phyloP scores from a whole-genome alignment of 2,113 vertebrate genomes.

The Xiphias gladius region DNA sequence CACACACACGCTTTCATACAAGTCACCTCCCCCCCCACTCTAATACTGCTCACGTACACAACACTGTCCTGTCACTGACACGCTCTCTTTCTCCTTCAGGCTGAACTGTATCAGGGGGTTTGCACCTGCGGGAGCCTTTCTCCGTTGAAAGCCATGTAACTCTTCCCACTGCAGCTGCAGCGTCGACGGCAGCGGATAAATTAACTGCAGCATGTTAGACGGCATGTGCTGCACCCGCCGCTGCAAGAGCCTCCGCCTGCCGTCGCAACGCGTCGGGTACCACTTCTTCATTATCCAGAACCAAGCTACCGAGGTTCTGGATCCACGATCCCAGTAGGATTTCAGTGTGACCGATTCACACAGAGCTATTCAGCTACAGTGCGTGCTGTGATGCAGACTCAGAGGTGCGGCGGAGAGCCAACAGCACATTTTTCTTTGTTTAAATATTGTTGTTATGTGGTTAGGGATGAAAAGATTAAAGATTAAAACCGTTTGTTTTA shows the following conservation, averaged over 20 bases:
- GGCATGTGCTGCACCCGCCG: slow-evolving; percentile 50
- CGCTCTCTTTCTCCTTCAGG: not conserved
- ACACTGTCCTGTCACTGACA: not conserved
- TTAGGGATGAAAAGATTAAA: no score
- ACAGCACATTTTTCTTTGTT: no score
- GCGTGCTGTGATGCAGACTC: no score
- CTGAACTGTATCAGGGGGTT: slow-evolving; percentile 42
- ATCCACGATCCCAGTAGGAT: not conserved
- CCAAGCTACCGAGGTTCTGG: not conserved
- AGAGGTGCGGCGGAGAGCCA: no score
- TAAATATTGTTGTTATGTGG: no score
- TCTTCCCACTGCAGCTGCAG: slow-evolving; percentile 34
- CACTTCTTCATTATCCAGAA: not conserved
- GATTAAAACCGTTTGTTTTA: no score
- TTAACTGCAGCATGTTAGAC: not conserved
- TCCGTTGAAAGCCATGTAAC: not conserved
- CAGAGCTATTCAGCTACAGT: no score
- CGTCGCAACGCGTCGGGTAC: no score
- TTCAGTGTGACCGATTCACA: no score
- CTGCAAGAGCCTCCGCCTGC: not conserved
- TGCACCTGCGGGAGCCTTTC: slow-evolving; percentile 54
- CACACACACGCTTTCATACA: no score
- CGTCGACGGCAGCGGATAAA: slow-evolving; percentile 50
- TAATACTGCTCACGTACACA: slow-evolving; percentile 15
- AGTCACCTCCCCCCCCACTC: not conserved